Evolutionary conservation across 1,140 invertebrate species (phyloP), one percentile per base, ranked within the genome.

Genomic region (Zaprionus capensis): DNA sequence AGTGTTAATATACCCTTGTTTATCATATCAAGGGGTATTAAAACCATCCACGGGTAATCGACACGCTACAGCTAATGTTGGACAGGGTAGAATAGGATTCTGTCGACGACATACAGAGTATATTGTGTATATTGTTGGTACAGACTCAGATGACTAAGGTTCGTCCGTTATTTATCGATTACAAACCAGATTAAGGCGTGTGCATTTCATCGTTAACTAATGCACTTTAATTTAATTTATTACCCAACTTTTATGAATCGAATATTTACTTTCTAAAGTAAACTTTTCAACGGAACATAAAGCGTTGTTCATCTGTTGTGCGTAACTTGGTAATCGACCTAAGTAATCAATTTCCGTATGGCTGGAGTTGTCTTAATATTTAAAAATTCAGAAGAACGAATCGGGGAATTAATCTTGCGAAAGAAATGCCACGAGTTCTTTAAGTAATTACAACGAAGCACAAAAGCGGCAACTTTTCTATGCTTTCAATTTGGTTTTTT

Each of bases 371-470:
- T 17, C n/a, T 46, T 17, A 41, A 41, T 41, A 41, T 41, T 41
- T n/a, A 41, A 17, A 46, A 46, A 46, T 41, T 41, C n/a, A 7
- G n/a, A 17, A 46, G 9, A 46, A 17, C 41, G 41, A 46, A 46
- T 46, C 41, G n/a, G 7, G 41, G 7, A 46, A 49, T 63, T 38
- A 57, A 63, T 62, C 22, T 31, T 26, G 41, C 7, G 17, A 70
- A 62, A 51, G 49, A 38, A 56, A 36, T 41, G 17, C 26, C 36
- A 20, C 9, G 28, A 62, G 17, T 69, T 28, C 20, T 58, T 55
- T 44, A 74, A 74, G 65, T 74, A 62, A 73, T 73, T 68, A 62
- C 11, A 69, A 57, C 14, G 26, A 51, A 31, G 49, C n/a, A 34
- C 31, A 28, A 26, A 53, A 53, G 36, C 51, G n/a, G 24, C 36